phyloP scores from a whole-genome alignment of 1,140 invertebrate genomes.

The Ostrea edulis region DNA sequence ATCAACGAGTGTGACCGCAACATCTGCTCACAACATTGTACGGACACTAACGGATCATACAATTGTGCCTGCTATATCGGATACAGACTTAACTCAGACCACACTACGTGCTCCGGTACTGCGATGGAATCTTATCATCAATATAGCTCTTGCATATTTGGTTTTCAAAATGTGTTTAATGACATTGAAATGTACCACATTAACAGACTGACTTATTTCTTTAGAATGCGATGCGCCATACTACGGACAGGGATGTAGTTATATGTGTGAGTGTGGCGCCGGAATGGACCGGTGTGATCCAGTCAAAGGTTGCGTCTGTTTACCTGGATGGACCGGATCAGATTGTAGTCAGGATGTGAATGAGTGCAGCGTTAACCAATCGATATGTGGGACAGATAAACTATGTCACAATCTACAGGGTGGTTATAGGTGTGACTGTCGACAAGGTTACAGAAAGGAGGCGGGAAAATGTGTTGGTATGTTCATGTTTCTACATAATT shows the following conservation, averaged over 20 bases:
- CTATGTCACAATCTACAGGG: constrained; percentile 57
- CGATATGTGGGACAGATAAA: constrained; percentile 39
- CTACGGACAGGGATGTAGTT: constrained; percentile 61
- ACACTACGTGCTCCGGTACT: constrained; percentile 21
- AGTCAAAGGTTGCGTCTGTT: constrained; percentile 65
- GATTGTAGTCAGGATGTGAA: constrained; percentile 64
- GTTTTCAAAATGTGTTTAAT: background rate
- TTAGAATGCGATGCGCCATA: constrained; percentile 59
- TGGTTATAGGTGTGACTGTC: constrained; percentile 55
- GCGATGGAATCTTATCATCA: background rate
- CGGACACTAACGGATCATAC: constrained; percentile 20
- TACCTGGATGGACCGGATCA: constrained; percentile 62
- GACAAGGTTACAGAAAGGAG: constrained; percentile 43
- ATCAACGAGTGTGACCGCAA: constrained; percentile 40
- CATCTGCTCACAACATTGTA: constrained; percentile 36
- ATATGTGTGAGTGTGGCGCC: constrained; percentile 59
- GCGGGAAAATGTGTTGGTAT: constrained; percentile 47
- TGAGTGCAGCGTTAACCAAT: constrained; percentile 57
- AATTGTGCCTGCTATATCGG: constrained; percentile 29
- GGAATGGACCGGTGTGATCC: constrained; percentile 57
- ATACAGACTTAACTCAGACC: background rate
- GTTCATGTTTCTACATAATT: background rate
- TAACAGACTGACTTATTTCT: background rate
- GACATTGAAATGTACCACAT: background rate
- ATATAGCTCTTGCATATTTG: background rate